Conservation (phyloP, 2,113 vertebrate species). For the Mustela lutreola region DNA sequence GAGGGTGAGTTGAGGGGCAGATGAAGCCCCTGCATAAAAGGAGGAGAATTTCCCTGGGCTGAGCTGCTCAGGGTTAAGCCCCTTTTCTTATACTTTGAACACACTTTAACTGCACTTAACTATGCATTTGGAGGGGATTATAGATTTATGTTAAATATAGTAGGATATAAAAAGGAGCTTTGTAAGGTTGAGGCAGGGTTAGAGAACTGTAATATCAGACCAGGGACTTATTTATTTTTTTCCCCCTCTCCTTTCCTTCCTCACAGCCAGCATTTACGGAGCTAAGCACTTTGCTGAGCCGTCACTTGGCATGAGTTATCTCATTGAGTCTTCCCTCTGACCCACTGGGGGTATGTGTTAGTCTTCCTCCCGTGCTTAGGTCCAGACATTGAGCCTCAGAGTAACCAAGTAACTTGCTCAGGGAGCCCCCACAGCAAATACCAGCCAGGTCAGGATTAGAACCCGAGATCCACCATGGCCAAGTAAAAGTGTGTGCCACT, state of each 20-base stretch:
- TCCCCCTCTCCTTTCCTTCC: not conserved
- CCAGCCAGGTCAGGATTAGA: not conserved
- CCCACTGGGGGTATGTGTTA: not conserved
- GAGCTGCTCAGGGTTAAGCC: slow-evolving; percentile 65
- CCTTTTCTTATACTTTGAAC: slow-evolving; percentile 63
- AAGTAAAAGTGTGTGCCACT: not conserved
- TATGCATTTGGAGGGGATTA: slow-evolving; percentile 75
- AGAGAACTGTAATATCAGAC: slow-evolving; percentile 25
- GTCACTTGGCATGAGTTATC: not conserved
- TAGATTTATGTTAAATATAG: slow-evolving; percentile 77
- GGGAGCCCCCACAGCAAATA: not conserved
- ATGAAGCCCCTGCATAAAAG: not conserved
- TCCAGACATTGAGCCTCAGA: not conserved
- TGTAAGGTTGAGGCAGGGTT: slow-evolving; percentile 35
- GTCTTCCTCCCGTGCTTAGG: not conserved
- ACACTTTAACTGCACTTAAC: slow-evolving; percentile 68
- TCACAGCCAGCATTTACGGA: not conserved
- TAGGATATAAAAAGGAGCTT: slow-evolving; percentile 70
- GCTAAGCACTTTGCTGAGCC: not conserved
- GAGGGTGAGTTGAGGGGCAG: not conserved
- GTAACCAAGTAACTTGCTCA: not conserved
- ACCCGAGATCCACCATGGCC: not conserved
- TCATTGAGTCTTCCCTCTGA: not conserved
- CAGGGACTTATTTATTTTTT: not conserved
- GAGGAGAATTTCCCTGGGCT: slow-evolving; percentile 38